Percentiles rank a stretch among this genome's conserved stretches.
These are phyloP conservation scores for Drosophila emarginata DNA, from an alignment of 2,888 invertebrate genomes.

Conservation along the genomic window DNA sequence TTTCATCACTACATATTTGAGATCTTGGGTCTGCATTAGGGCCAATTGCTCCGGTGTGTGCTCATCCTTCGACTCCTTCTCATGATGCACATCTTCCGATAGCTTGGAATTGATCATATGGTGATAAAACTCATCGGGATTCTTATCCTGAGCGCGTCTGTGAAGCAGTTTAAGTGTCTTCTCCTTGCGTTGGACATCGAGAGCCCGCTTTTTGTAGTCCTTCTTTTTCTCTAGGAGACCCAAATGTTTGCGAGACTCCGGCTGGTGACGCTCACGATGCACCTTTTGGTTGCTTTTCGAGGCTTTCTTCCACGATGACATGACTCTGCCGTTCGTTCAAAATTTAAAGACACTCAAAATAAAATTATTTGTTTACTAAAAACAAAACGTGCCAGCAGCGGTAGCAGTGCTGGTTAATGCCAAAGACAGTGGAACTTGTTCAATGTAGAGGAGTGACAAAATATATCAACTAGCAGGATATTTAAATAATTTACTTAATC, in stretches of 20 bases:
- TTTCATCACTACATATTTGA: slow-evolving; percentile 94
- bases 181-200: slow-evolving; percentile 91
- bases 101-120: slow-evolving; percentile 96
- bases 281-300: slow-evolving; percentile 92
- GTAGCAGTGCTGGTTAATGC: not conserved
- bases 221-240: slow-evolving; percentile 95
- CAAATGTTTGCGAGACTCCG: slow-evolving; percentile 88
- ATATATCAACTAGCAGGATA: no score
- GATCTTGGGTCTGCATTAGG: slow-evolving; percentile 95
- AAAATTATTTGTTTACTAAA: slow-evolving; percentile 22
- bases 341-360: not conserved
- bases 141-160: slow-evolving; percentile 93
- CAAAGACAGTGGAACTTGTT: not conserved
- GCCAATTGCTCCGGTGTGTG: slow-evolving; percentile 92
- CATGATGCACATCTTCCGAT: slow-evolving; percentile 86
- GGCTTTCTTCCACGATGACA: slow-evolving; percentile 96
- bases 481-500: no score
- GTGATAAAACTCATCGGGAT: slow-evolving; percentile 99
- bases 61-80: slow-evolving; percentile 88
- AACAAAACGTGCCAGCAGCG: slow-evolving; percentile 23
- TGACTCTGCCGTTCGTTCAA: slow-evolving; percentile 76
- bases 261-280: slow-evolving; percentile 93
- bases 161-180: slow-evolving; percentile 91
- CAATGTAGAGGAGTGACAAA: not conserved
- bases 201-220: slow-evolving; percentile 91